Evolutionary conservation across 2,113 vertebrate species (phyloP).

Genomic region (Progne subis): DNA sequence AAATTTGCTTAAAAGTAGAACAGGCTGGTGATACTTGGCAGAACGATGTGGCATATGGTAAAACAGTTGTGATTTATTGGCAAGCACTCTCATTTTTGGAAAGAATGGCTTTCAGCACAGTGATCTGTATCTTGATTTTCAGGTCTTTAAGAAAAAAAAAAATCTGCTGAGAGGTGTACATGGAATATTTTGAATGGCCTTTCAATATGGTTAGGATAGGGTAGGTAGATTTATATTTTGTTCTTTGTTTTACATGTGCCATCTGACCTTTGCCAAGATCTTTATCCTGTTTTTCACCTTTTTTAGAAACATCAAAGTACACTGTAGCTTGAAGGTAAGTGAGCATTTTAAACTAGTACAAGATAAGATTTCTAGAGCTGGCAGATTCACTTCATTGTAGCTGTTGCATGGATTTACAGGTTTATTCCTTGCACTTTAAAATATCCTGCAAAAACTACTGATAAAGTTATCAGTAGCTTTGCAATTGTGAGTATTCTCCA

Average conservation of each 20-base stretch:
- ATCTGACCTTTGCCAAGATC: not conserved
- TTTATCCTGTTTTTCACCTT: not conserved
- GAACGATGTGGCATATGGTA: constrained; percentile 89
- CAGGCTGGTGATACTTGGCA: constrained; percentile 89
- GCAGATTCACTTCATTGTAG: not conserved
- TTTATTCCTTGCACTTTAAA: not conserved
- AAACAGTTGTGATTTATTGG: constrained; percentile 91
- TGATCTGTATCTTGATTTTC: constrained; percentile 76
- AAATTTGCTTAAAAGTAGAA: constrained; percentile 91
- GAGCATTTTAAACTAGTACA: not conserved
- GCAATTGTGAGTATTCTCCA: not conserved
- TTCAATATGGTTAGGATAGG: not conserved
- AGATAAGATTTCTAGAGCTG: not conserved
- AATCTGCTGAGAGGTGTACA: not conserved
- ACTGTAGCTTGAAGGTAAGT: not conserved
- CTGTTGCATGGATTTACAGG: fast-evolving
- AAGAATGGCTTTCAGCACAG: constrained; percentile 77
- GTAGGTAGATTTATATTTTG: not conserved
- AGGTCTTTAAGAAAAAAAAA: constrained; percentile 36
- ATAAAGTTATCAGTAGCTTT: not conserved
- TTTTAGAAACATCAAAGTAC: not conserved
- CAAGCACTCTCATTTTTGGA: constrained; percentile 77
- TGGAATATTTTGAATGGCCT: not conserved
- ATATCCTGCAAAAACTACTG: not conserved
- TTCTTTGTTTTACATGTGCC: not conserved